Evolutionary conservation across 2,888 invertebrate genomes (phyloP).

Genomic region (Pelosia muscerda): DNA sequence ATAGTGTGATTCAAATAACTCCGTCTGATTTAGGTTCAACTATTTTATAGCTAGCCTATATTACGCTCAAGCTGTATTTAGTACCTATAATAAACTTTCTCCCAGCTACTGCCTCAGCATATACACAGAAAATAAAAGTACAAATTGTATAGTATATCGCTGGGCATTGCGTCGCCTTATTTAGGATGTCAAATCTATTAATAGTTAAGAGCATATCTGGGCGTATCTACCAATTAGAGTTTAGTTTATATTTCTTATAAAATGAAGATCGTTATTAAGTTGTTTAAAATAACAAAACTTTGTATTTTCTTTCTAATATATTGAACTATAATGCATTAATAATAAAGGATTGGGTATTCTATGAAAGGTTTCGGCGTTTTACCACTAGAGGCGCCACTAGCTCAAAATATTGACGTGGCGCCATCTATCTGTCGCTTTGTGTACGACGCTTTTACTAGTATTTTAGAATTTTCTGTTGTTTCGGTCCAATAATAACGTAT

Average conservation of each 20-base stretch:
- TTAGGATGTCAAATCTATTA: background rate
- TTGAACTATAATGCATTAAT: background rate
- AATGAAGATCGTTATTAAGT: background rate
- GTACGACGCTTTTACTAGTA: background rate
- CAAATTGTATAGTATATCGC: slow-evolving; percentile 7
- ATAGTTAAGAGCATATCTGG: background rate
- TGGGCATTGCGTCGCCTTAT: background rate
- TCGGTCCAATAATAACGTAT: background rate
- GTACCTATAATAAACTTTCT: background rate
- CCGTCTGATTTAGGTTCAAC: background rate
- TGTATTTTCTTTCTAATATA: background rate
- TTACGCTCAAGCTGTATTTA: background rate
- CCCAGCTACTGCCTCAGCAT: background rate
- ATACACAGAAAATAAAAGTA: slow-evolving; percentile 6
- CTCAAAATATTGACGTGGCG: background rate
- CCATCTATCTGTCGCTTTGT: background rate
- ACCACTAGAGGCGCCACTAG: slow-evolving; percentile 5
- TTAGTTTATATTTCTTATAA: background rate
- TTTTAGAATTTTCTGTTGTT: background rate
- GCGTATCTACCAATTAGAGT: background rate
- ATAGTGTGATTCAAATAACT: background rate
- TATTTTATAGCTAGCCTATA: background rate
- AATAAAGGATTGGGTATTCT: background rate
- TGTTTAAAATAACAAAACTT: background rate
- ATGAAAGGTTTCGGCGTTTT: background rate